Evolutionary conservation across 1,140 invertebrate genomes (phyloP), one percentile per base, ranked within the genome.

Genomic region (Oreohelix idahoensis): DNA sequence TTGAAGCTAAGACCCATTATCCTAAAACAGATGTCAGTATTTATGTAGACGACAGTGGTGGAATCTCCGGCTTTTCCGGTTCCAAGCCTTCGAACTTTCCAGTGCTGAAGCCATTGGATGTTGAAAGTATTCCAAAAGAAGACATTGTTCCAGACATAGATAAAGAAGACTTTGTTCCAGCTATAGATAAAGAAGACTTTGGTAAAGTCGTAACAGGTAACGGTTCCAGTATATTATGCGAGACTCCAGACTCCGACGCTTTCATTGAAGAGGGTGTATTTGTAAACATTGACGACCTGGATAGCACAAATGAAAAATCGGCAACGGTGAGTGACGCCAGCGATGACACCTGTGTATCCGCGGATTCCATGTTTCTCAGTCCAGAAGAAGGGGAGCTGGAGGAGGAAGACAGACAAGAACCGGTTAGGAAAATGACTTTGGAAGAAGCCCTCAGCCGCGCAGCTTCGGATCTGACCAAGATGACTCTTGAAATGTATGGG

Each of bases 201-300:
- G 36, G 42, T 8, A 45, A 15, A 15, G 15, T 45, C 15, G 42
- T 5, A 15, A 11, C 11, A 75, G 51, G 2, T 75, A 26, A 5
- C 17, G 38, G 36, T 13, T 38, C 38, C 17, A 35, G 76, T 53
- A 49, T 29, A 13, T 49, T 49, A 5, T 81, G 42, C 70, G 81
- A 84, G 69, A 83, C 81, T 8, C 81, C 81, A 17, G 86, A 86
- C 63, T 86, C 86, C 4, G 87, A 89, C 73, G 74, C 79, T 23
- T 81, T 81, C 13, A 88, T 86, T 77, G 89, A 89, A 39, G 89
- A 89, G 73, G 89, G 89, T 15, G 83, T 91, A 49, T 91, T 88
- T 84, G 86, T 90, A 20, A 91, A 91, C 83, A 88, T 88, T 81
- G 89, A 90, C 79, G 90, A 91, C 76, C 81, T 88, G 23, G 83